phyloP scores from a whole-genome alignment of 2,888 invertebrate genomes.

The Drosophila diplacantha region DNA sequence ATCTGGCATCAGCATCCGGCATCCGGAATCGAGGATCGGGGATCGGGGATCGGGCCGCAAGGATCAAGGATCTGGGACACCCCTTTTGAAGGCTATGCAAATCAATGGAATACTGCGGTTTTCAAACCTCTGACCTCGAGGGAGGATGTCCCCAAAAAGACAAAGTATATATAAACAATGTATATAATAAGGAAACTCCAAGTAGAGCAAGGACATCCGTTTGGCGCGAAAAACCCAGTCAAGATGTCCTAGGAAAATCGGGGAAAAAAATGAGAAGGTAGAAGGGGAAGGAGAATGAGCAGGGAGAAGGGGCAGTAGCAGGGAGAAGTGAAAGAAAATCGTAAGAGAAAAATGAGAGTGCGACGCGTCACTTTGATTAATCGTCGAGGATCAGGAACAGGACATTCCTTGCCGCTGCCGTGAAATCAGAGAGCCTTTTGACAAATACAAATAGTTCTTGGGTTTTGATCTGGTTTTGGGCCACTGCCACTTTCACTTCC shows the following conservation, averaged over 20 bases:
- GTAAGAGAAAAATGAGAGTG: constrained; percentile 39
- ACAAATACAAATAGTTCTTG: constrained; percentile 63
- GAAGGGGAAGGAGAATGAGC: background rate
- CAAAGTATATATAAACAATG: background rate
- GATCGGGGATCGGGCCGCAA: background rate
- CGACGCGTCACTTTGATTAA: constrained; percentile 66
- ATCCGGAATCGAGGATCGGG: background rate
- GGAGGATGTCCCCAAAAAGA: background rate
- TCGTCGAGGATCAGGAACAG: constrained; percentile 53
- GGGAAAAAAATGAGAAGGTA: constrained; percentile 4
- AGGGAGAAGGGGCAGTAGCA: background rate
- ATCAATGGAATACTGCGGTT: constrained; percentile 50
- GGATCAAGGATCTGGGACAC: constrained; percentile 30
- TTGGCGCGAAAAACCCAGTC: constrained; percentile 58
- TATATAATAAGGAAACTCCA: constrained; percentile 1
- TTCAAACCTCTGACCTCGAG: constrained; percentile 9
- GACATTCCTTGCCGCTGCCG: constrained; percentile 16
- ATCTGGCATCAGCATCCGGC: background rate
- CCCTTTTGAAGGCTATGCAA: constrained; percentile 50
- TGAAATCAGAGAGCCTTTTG: constrained; percentile 64
- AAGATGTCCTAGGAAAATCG: constrained; percentile 52
- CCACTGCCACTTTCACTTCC: constrained; percentile 19
- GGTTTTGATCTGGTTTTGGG: constrained; percentile 18
- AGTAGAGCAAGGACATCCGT: constrained; percentile 27
- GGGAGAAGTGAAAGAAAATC: background rate